Percentiles rank a stretch among this genome's conserved stretches.
phyloP scores from a whole-genome alignment of 2,113 vertebrate genomes.

The Microcebus ravelobensis region DNA sequence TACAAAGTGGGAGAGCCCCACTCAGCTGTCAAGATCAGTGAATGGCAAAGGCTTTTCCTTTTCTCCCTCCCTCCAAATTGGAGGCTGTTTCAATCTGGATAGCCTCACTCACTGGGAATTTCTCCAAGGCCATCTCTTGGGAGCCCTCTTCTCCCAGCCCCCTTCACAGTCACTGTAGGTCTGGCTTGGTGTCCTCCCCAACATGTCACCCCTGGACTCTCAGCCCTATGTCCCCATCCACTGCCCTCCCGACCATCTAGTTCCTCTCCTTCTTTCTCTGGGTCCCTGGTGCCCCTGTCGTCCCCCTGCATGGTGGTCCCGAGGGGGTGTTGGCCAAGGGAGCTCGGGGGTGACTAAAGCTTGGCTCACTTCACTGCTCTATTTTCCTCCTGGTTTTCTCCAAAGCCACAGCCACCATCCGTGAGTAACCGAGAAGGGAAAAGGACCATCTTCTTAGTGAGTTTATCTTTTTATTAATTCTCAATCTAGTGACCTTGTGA shows the following conservation, averaged over 20 bases:
- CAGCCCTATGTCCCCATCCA: not conserved
- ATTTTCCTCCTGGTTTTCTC: not conserved
- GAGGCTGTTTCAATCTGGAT: not conserved
- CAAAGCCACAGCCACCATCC: not conserved
- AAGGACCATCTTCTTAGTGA: not conserved
- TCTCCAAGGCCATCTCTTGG: not conserved
- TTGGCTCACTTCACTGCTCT: not conserved
- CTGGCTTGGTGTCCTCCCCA: not conserved
- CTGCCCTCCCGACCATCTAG: not conserved
- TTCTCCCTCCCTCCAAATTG: not conserved
- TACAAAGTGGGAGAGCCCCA: not conserved
- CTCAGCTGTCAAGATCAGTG: not conserved
- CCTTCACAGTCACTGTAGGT: not conserved
- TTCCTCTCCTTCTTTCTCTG: not conserved
- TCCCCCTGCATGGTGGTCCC: not conserved
- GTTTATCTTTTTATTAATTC: not conserved
- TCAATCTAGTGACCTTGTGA: not conserved
- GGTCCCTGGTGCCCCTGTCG: not conserved
- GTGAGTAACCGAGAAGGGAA: not conserved
- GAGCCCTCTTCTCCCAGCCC: not conserved
- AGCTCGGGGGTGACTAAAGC: not conserved
- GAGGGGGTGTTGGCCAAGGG: not conserved
- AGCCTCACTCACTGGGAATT: not conserved
- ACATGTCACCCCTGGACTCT: not conserved
- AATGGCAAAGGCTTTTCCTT: not conserved